These are phyloP conservation scores for Brachionichthys hirsutus DNA, from an alignment of 2,113 vertebrate species.

Conservation along the genomic window DNA sequence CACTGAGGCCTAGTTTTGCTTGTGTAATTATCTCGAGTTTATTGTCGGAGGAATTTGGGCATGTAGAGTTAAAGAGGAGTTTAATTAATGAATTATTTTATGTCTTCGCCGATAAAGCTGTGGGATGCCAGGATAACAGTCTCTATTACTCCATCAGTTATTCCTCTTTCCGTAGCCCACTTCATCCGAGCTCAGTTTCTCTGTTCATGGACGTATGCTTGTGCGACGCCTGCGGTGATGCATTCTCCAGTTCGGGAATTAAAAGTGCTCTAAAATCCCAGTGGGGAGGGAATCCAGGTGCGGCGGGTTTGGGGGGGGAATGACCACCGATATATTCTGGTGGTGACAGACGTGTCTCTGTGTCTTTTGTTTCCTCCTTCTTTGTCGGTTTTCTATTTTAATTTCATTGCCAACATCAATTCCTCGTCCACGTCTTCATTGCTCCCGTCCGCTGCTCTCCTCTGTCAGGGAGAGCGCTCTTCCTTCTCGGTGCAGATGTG, in stretches of 20 bases:
- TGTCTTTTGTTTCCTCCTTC: conserved; percentile 42
- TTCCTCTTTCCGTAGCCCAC: conserved; percentile 8
- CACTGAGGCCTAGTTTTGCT: conserved; percentile 25
- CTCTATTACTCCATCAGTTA: conserved; percentile 10
- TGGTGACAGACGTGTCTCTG: conserved; percentile 65
- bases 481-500: conserved; percentile 98
- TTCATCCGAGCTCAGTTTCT: conserved; percentile 9
- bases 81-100: conserved; percentile 72
- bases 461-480: conserved; percentile 90
- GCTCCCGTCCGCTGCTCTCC: conserved; percentile 26
- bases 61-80: conserved; percentile 7
- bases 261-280: conserved; percentile 64
- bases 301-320: conserved; percentile 74
- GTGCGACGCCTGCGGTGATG: conserved; percentile 56
- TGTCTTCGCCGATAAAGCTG: conserved; percentile 64
- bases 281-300: conserved; percentile 72
- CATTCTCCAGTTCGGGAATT: conserved; percentile 69
- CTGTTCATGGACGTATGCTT: no score
- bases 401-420: conserved; percentile 56
- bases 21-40: conserved; percentile 33
- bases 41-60: conserved; percentile 55
- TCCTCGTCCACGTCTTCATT: conserved; percentile 36
- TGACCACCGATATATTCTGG: conserved; percentile 65
- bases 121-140: conserved; percentile 58
- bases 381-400: conserved; percentile 24